Evolutionary conservation across 2,888 invertebrate genomes (phyloP).

Genomic region (Philonicus albiceps): DNA sequence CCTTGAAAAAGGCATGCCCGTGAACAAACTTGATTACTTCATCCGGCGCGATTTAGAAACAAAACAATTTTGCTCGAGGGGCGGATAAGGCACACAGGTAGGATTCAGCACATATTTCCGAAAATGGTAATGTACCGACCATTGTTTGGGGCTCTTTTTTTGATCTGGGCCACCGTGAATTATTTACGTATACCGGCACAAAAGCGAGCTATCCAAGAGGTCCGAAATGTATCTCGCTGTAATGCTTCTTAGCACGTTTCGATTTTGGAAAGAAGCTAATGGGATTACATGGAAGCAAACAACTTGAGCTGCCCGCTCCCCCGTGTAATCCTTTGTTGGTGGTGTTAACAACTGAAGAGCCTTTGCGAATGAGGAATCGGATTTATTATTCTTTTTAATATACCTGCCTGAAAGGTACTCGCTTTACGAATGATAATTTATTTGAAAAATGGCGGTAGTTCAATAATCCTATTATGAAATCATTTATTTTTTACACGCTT

Average conservation of each 20-base stretch:
- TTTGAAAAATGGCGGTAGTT: not conserved
- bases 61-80: not conserved
- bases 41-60: not conserved
- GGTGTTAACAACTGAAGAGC: not conserved
- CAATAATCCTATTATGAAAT: not conserved
- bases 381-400: not conserved
- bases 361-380: not conserved
- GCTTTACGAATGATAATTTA: not conserved
- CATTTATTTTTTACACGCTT: not conserved
- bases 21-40: not conserved
- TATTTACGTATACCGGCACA: not conserved
- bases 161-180: not conserved
- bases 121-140: not conserved
- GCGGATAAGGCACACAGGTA: not conserved
- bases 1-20: not conserved
- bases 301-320: not conserved
- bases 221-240: not conserved
- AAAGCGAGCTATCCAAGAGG: not conserved
- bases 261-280: not conserved
- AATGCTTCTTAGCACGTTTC: not conserved
- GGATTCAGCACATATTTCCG: not conserved
- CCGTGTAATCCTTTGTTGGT: not conserved
- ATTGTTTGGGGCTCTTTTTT: not conserved
- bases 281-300: not conserved
- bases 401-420: not conserved